phyloP scores from a whole-genome alignment of 2,797 vertebrate species.

The Adelosebastes latens region DNA sequence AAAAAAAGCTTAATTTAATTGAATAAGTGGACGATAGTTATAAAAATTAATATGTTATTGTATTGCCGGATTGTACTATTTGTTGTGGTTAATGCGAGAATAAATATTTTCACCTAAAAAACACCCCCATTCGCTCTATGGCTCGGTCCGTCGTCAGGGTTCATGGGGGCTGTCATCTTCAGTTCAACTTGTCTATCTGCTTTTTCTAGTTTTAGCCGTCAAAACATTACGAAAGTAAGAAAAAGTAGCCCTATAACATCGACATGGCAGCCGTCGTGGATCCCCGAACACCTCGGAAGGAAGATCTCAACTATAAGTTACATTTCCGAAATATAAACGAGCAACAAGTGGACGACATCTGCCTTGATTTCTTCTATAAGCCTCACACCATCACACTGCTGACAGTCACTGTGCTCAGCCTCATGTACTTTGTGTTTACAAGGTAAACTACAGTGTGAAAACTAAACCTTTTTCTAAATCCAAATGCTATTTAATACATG shows the following conservation, averaged over 20 bases:
- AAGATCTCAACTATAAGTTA: slow-evolving; percentile 88
- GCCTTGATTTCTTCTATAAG: slow-evolving; percentile 94
- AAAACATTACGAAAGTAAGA: not conserved
- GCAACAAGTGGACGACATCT: slow-evolving; percentile 98
- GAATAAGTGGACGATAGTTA: fast-evolving
- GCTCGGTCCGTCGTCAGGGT: slow-evolving; percentile 8
- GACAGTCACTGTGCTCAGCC: slow-evolving; percentile 88
- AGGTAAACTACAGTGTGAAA: slow-evolving; percentile 78
- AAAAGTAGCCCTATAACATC: not conserved
- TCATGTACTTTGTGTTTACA: slow-evolving; percentile 96
- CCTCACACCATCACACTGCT: slow-evolving; percentile 95
- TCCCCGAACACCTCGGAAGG: slow-evolving; percentile 82
- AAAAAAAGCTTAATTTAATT: not conserved
- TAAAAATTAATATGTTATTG: fast-evolving
- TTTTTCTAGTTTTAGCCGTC: not conserved
- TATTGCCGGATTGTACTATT: fast-evolving
- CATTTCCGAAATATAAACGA: slow-evolving; percentile 98
- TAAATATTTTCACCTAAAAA: fast-evolving
- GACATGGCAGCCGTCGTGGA: slow-evolving; percentile 62
- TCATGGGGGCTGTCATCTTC: not conserved
- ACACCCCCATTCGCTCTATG: not conserved
- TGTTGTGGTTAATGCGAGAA: not conserved
- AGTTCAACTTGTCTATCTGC: not conserved
- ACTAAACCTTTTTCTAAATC: not conserved
- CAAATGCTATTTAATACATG: not conserved